These are phyloP conservation scores for Taenioides sp. DNA, from an alignment of 2,797 vertebrate genomes.

Conservation along the genomic window DNA sequence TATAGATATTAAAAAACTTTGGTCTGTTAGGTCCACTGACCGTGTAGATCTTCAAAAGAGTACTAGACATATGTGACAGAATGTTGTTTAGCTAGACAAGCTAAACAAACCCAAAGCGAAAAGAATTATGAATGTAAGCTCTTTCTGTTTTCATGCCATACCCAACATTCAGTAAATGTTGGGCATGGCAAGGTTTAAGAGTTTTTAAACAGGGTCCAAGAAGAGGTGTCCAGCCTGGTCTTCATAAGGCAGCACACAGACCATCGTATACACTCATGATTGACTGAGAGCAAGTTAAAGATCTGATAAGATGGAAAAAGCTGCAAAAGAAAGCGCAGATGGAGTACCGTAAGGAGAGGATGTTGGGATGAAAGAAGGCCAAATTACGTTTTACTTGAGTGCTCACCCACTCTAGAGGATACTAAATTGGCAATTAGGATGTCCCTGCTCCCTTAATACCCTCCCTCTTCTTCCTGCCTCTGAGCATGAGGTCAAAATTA, in stretches of 20 bases:
- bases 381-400: constrained; percentile 63
- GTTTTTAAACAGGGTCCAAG: not conserved
- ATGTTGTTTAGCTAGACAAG: not conserved
- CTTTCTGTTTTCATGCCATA: constrained; percentile 32
- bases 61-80: not conserved
- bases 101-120: not conserved
- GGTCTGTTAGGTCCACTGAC: not conserved
- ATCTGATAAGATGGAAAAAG: constrained; percentile 49
- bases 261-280: constrained; percentile 57
- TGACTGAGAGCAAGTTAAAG: constrained; percentile 45
- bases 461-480: constrained; percentile 28
- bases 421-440: constrained; percentile 76
- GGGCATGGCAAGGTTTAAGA: constrained; percentile 66
- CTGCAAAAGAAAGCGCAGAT: constrained; percentile 36
- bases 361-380: constrained; percentile 51
- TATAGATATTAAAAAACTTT: no score
- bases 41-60: not conserved
- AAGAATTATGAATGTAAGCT: not conserved
- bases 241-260: constrained; percentile 43
- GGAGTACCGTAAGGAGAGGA: constrained; percentile 30
- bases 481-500: constrained; percentile 48
- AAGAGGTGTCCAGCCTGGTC: not conserved
- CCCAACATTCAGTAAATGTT: no score
- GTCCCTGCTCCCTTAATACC: constrained; percentile 17
- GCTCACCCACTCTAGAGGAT: constrained; percentile 57